Conservation (phyloP, 2,888 invertebrate genomes). For the Orthosia cruda region DNA sequence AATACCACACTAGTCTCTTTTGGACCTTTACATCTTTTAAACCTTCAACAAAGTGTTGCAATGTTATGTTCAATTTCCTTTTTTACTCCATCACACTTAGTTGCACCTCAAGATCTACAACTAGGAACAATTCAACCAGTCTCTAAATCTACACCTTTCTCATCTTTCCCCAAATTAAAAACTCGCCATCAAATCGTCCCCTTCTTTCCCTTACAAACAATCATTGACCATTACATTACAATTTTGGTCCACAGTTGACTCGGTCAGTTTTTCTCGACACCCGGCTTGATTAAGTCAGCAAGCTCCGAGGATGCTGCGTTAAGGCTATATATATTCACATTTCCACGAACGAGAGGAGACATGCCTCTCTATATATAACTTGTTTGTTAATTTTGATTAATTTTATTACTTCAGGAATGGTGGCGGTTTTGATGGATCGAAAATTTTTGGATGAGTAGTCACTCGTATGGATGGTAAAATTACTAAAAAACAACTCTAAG, state of each 20-base stretch:
- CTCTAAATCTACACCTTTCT: background rate
- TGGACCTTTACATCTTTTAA: too few species aligned
- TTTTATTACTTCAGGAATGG: constrained; percentile 22
- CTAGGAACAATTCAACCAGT: too few species aligned
- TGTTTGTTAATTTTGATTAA: constrained; percentile 52
- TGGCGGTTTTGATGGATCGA: background rate
- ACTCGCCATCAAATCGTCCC: constrained; percentile 10
- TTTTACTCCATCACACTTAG: too few species aligned
- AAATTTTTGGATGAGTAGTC: constrained; percentile 11
- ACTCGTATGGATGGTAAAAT: background rate
- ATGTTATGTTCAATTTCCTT: too few species aligned
- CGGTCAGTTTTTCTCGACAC: constrained; percentile 57
- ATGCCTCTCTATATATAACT: constrained; percentile 30
- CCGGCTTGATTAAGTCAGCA: constrained; percentile 65
- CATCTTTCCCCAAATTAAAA: background rate
- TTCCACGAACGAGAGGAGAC: constrained; percentile 49
- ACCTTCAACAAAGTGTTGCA: too few species aligned
- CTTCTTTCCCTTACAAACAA: constrained; percentile 7
- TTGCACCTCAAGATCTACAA: background rate
- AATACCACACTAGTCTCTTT: too few species aligned
- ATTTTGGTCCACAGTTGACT: constrained; percentile 51
- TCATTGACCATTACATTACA: constrained; percentile 27
- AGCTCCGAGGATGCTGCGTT: constrained; percentile 20
- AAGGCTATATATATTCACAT: constrained; percentile 43
- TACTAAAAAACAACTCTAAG: too few species aligned